phyloP scores from a whole-genome alignment of 2,888 invertebrate species.

The Portevinia maculata region DNA sequence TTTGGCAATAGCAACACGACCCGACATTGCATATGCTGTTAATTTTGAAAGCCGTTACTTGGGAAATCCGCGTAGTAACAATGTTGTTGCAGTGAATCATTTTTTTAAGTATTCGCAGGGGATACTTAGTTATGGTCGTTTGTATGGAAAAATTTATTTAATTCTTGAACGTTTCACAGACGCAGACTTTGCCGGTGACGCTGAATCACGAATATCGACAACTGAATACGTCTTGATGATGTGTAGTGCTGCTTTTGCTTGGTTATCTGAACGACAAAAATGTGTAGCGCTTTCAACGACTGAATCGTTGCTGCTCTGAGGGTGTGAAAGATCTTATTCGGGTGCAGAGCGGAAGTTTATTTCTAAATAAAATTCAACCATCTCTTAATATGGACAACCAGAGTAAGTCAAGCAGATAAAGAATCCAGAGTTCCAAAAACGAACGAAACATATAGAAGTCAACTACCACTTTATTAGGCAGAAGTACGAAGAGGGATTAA shows the following conservation, averaged over 20 bases:
- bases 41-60: slow-evolving; percentile 32
- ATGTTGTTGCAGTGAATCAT: slow-evolving; percentile 33
- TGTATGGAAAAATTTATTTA: slow-evolving; percentile 8
- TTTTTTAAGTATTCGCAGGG: slow-evolving; percentile 56
- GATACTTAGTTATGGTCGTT: slow-evolving; percentile 33
- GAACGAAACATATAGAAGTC: slow-evolving; percentile 58
- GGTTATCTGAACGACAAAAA: slow-evolving; percentile 51
- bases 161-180: slow-evolving; percentile 36
- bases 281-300: slow-evolving; percentile 75
- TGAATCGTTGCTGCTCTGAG: slow-evolving; percentile 77
- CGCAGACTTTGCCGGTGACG: slow-evolving; percentile 49
- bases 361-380: slow-evolving; percentile 26
- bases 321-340: slow-evolving; percentile 75
- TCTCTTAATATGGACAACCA: slow-evolving; percentile 74
- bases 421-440: slow-evolving; percentile 55
- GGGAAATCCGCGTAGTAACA: slow-evolving; percentile 29
- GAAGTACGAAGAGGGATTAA: not conserved
- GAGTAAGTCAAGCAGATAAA: slow-evolving; percentile 60
- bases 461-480: slow-evolving; percentile 34
- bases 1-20: too few relatives aligned
- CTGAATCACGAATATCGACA: slow-evolving; percentile 10
- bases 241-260: slow-evolving; percentile 22
- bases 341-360: slow-evolving; percentile 8
- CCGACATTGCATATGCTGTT: too few relatives aligned
- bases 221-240: slow-evolving; percentile 42